Evolutionary conservation across 2,113 vertebrate genomes (phyloP), one percentile per base, ranked within the genome.

Genomic region (Brachionichthys hirsutus): DNA sequence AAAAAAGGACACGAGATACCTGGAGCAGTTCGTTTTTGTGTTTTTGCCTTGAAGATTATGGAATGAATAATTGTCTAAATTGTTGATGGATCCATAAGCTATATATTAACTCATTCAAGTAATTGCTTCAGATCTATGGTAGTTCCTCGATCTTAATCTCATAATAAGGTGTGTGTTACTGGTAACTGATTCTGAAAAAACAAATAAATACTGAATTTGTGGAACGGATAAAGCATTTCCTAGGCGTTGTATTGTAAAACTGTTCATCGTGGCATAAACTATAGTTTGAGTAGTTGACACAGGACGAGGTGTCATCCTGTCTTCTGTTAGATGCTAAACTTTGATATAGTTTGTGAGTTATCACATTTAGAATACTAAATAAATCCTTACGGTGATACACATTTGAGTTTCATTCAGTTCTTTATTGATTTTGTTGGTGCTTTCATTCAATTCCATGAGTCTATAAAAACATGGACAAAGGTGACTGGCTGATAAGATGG

Each of bases 401-500:
- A 5, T 22, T 36, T 35, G 14, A 20, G 2, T 19, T 38, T 61
- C 4, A 16, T 67, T 51, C 42, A 9, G 49, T 6, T 10, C 20
- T 15, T 13, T 50, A 69, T 77, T 54, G 57, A 76, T 57, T 70
- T 48, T 58, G 51, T 47, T 48, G 57, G 54, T 12, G 16, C 4
- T 59, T 58, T 70, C 14, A 52, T 70, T 79, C 70, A 18, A 49
- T 75, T 73, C 22, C 52, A 69, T n/a, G 12, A 12, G 14, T 72
- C 43, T 57, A 47, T 72, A 54, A 80, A 63, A 81, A 70, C 75
- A 61, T 38, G 87, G 65, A 54, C 88, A 91, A 91, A 91, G 90
- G 90, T 91, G 78, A 75, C 45, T 73, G 58, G 75, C 83, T 82
- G 90, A 92, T 91, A 91, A 92, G 84, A 70, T 62, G 60, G 38